Evolutionary conservation across 2,113 vertebrate genomes (phyloP), one percentile per base, ranked within the genome.

Genomic region (Petaurus breviceps): DNA sequence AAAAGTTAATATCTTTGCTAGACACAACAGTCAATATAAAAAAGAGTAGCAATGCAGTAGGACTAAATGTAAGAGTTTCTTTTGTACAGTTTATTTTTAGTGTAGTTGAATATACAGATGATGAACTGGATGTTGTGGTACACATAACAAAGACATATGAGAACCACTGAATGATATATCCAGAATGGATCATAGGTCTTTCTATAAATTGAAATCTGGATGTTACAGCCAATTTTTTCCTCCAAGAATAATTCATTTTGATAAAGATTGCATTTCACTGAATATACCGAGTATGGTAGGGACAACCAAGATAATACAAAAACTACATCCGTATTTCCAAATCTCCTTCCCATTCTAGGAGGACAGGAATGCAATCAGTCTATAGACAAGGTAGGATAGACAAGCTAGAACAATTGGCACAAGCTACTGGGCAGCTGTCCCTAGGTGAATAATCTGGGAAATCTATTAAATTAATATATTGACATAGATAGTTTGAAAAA

Each of bases 1-100:
- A 57, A 84, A 84, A 52, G 26, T n/a, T 94, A 90, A 90, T 16
- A 31, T 51, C 47, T 91, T 93, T 53, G 93, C 90, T 90, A 52
- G 89, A 50, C 54, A 8, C 91, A 91, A 91, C 8, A 91, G 51
- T 8, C 49, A 9, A 43, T 43, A 90, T 77, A 95, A 77, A 46
- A 90, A 89, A 92, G 19, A 94, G 84, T 51, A 47, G 31, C n/a
- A 55, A 92, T 90, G n/a, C 47, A 55, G 2, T 89, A 31, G 28
- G 12, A 43, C 4, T 84, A n/a, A 92, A 49, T 93, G 19, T 89
- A 93, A 50, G 43, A 37, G 26, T 37, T 68, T 22, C 19, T 84
- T 84, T 84, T 43, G 14, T 84, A 22, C 43, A 8, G 11, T 68
- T 97, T 68, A 46, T 23, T 90, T 92, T 91, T 91, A 90, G 77